Conservation (phyloP, 2,113 vertebrate genomes). For the Turnix velox region DNA sequence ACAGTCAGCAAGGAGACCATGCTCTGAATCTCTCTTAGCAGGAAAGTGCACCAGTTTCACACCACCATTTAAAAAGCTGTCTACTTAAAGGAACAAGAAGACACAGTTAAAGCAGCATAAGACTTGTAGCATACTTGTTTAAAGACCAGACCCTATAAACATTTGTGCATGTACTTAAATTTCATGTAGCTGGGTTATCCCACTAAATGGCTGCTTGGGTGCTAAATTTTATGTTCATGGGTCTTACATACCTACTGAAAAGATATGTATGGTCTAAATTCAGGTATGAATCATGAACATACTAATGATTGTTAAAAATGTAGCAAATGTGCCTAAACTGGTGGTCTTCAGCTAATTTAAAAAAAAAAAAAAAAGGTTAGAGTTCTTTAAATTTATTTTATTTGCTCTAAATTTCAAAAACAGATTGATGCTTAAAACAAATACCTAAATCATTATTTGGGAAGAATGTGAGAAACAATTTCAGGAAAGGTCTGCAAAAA, state of each 20-base stretch:
- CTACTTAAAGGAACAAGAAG: conserved; percentile 3
- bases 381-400: fast-evolving
- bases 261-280: background rate
- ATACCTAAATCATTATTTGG: background rate
- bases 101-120: conserved; percentile 8
- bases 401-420: background rate
- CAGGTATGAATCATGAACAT: background rate
- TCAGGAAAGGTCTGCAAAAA: background rate
- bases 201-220: background rate
- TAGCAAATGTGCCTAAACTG: background rate
- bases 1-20: background rate
- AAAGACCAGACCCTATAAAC: background rate
- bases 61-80: background rate
- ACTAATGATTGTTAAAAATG: background rate
- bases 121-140: background rate
- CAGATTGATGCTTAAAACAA: background rate
- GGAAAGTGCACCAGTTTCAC: conserved; percentile 12
- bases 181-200: background rate
- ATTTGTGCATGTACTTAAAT: background rate
- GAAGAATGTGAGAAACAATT: background rate
- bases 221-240: background rate
- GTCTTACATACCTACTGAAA: background rate
- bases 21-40: background rate
- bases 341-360: background rate
- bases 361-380: background rate